Percentiles rank a stretch among this genome's conserved stretches.
These are phyloP conservation scores for Ligdia adustata DNA, from an alignment of 2,888 invertebrate genomes.

Conservation along the genomic window DNA sequence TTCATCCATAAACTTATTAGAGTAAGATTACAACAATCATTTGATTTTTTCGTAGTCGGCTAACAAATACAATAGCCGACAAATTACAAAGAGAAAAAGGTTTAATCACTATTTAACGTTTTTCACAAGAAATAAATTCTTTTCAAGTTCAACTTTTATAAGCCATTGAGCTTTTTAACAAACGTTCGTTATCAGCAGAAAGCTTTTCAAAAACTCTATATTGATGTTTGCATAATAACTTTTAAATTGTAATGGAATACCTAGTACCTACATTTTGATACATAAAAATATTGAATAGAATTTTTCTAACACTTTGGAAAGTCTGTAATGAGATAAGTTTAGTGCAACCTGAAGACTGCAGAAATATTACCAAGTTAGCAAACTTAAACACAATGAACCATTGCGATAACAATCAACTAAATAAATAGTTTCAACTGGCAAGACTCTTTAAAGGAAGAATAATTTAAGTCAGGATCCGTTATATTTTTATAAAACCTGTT, in stretches of 20 bases:
- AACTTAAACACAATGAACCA: constrained; percentile 20
- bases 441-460: constrained; percentile 1
- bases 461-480: too few species aligned
- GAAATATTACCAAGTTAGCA: constrained; percentile 16
- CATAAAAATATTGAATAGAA: constrained; percentile 16
- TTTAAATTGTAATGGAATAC: too few species aligned
- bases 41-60: too few species aligned
- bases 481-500: too few species aligned
- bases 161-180: neutral
- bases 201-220: neutral
- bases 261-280: too few species aligned
- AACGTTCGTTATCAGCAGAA: neutral
- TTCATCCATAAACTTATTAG: too few species aligned
- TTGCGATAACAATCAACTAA: constrained; percentile 18
- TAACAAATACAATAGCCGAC: too few species aligned
- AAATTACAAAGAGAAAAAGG: too few species aligned
- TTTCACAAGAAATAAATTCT: neutral
- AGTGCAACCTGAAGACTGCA: constrained; percentile 13
- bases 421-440: constrained; percentile 13
- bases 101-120: too few species aligned
- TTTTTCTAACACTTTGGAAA: constrained; percentile 19
- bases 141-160: neutral
- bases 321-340: constrained; percentile 23
- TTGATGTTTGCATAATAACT: neutral
- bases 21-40: too few species aligned